Base-by-base conservation (phyloP, 2,888 invertebrate species). In the Trisateles emortualis region DNA sequence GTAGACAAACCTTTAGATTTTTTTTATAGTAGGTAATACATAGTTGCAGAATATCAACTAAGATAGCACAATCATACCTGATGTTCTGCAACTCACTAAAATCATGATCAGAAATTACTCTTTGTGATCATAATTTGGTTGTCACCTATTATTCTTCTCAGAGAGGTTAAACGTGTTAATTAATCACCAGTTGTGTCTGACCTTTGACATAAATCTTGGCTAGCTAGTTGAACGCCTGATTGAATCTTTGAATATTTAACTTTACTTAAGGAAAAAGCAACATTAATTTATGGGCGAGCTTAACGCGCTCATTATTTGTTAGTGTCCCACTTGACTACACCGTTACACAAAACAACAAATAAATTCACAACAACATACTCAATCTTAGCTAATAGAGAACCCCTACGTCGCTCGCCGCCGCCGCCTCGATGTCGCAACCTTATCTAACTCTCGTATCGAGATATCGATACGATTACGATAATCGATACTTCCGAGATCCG, bases 401-500 rank as follows among this genome's bases (percentile, higher is more conserved):
- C 69, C 68, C 68, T 61, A 58, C 69, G 69, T 68, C 61, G 72
- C 69, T 72, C 68, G 58, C 55, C 69, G 69, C 64, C 61, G 72
- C 19, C 19, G 19, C 19, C 5, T 19, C 26, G 26, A 50, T 46
- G 16, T 32, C 33, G 39, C 43, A 54, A 53, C 43, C 46, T 24
- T 45, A 29, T 24, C 43, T n/a, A 30, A 11, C 24, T n/a, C 14
- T 30, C 29, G 41, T 10, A 43, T 39, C 43, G 43, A 53, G 40
- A 38, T 52, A 52, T 60, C 53, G 64, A 71, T 53, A 46, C 40
- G 30, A 58, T 58, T 49, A 40, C 42, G 51, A 54, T 61, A 68
- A 64, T 64, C 69, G 69, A 69, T 72, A 69, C 68, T 69, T 69
- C 68, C 68, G 68, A 69, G 69, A 68, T 69, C 68, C 68, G 68